A percentile compares a stretch with the other conserved stretches of the same genome.
Evolutionary conservation across 2,113 vertebrate species (phyloP).

Genomic region (Ammodytes marinus): DNA sequence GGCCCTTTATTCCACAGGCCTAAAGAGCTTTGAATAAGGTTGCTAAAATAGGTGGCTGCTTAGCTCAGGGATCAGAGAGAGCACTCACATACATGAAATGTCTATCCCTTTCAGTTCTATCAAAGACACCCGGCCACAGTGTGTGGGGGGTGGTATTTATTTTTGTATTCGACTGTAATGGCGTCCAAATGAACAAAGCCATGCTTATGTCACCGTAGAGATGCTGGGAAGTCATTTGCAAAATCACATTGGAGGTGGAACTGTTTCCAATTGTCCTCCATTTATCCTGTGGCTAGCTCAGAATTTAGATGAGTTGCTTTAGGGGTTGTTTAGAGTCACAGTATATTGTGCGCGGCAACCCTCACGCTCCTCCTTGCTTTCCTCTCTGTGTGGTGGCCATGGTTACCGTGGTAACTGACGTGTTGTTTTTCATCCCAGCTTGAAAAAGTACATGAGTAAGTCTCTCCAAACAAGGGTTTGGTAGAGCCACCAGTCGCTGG

Average conservation of each 20-base stretch:
- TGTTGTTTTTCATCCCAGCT: slow-evolving; percentile 69
- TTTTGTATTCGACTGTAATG: slow-evolving; percentile 33
- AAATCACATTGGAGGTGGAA: slow-evolving; percentile 69
- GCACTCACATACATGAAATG: slow-evolving; percentile 52
- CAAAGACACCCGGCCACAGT: slow-evolving; percentile 32
- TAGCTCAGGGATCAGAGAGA: slow-evolving; percentile 46
- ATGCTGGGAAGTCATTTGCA: slow-evolving; percentile 54
- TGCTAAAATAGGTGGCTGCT: slow-evolving; percentile 61
- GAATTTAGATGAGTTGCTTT: slow-evolving; percentile 85
- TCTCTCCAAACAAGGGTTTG: slow-evolving; percentile 36
- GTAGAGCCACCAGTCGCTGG: slow-evolving; percentile 46
- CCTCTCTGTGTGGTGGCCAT: slow-evolving; percentile 69
- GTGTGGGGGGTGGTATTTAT: slow-evolving; percentile 45
- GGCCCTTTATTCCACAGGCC: slow-evolving; percentile 48
- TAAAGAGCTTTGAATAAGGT: slow-evolving; percentile 59
- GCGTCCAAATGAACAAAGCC: slow-evolving; percentile 52
- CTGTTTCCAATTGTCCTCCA: slow-evolving; percentile 73
- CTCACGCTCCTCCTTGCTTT: slow-evolving; percentile 53
- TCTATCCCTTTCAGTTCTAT: slow-evolving; percentile 47
- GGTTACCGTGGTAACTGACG: slow-evolving; percentile 69
- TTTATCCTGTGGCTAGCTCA: slow-evolving; percentile 77
- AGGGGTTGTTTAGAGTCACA: slow-evolving; percentile 80
- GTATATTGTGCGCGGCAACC: slow-evolving; percentile 66
- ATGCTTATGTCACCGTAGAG: slow-evolving; percentile 58
- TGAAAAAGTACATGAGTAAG: slow-evolving; percentile 31